These are phyloP conservation scores for Triplophysa dalaica DNA, from an alignment of 2,113 vertebrate species.

Conservation along the genomic window DNA sequence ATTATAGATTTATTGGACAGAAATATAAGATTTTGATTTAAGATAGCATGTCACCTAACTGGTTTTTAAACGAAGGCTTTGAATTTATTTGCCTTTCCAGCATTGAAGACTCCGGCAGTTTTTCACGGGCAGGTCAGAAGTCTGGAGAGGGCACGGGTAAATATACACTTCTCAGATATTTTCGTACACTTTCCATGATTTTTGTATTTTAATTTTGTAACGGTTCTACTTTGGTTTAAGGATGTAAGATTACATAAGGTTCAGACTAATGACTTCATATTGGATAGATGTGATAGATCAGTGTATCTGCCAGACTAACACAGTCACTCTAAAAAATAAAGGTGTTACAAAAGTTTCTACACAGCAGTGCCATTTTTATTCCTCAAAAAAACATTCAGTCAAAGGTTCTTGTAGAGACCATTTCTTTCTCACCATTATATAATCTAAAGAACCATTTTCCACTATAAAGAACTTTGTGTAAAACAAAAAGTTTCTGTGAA, in stretches of 20 bases:
- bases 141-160: constrained; percentile 93
- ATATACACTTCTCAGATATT: not conserved
- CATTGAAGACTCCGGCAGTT: constrained; percentile 91
- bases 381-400: too few species aligned
- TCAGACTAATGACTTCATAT: not conserved
- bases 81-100: constrained; percentile 66
- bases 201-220: not conserved
- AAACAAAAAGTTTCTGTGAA: too few species aligned
- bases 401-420: too few species aligned
- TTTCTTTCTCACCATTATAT: too few species aligned
- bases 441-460: too few species aligned
- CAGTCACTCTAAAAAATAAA: too few species aligned
- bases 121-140: constrained; percentile 96
- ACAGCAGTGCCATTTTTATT: too few species aligned
- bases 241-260: not conserved
- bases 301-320: too few species aligned
- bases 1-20: not conserved
- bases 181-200: not conserved
- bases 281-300: too few species aligned
- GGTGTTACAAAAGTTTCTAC: too few species aligned
- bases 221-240: not conserved
- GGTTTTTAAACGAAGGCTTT: constrained; percentile 32
- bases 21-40: not conserved
- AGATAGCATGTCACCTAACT: not conserved
- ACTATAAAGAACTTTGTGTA: too few species aligned